Base-by-base conservation (phyloP, 37 sponge, comb jelly and placozoan species). In the Lycopodina hypogea region DNA sequence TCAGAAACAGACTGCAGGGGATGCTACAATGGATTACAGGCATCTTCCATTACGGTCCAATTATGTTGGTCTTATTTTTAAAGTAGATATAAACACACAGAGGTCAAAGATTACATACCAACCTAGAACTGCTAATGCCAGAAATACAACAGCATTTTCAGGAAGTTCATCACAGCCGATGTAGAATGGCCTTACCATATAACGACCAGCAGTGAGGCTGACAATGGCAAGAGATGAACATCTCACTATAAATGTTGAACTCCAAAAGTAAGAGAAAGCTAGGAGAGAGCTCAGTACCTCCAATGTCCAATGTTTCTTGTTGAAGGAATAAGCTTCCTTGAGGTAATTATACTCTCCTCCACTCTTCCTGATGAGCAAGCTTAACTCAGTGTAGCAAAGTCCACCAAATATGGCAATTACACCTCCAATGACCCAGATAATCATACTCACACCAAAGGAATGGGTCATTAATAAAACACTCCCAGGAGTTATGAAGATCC, bases 401-500 rank as follows among this genome's bases (percentile, higher is more conserved):
- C 72, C 86, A 8, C 85, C 93, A 26, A 45, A 38, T 4, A 85
- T 37, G 35, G 87, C 86, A 40, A 89, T 55, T 23, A 88, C 8
- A 0, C 80, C 89, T 30, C 83, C 83, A 7, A 75, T 0, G 34
- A 72, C 23, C 93, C 93, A 93, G 53, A 83, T 24, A 24, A 79
- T 40, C 34, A 93, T 61, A 18, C 81, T 33, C 37, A 82, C 42
- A 15, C 89, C 89, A 66, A 71, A 58, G 24, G 86, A 84, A 6
- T 74, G 66, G 6, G 72, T 45, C 1, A 62, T 8, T 19, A 55
- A 42, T 7, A 86, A 37, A 17, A 93, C 85, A 22, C 62, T 18
- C n/a, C 42, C 75, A 22, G 93, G 89, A 53, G 89, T 79, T 12
- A 93, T 71, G 59, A 93, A 93, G 38, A 93, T 93, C 1, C 93